phyloP scores from a whole-genome alignment of 92 coral and sea anemone species.

The Epizoanthus ramosus region DNA sequence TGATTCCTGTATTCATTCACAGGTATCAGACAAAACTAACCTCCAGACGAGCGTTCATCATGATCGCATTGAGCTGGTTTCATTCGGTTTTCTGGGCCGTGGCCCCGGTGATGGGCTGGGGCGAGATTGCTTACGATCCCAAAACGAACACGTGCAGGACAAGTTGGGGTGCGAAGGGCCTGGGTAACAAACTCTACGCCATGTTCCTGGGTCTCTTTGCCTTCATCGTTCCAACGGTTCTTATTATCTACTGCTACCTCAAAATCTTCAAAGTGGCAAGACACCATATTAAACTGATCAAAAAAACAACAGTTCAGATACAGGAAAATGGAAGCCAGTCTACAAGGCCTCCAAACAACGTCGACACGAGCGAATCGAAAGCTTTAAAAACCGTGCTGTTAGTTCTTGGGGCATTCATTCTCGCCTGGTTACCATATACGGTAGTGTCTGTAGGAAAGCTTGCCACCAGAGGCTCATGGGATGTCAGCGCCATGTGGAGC shows the following conservation, averaged over 20 bases:
- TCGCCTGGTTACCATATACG: slow-evolving; percentile 88
- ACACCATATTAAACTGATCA: slow-evolving; percentile 65
- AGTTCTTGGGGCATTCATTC: slow-evolving; percentile 78
- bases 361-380: slow-evolving; percentile 59
- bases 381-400: slow-evolving; percentile 69
- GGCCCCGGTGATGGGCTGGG: slow-evolving; percentile 86
- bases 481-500: slow-evolving; percentile 44
- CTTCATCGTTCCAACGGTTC: slow-evolving; percentile 56
- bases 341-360: slow-evolving; percentile 22
- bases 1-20: neutral
- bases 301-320: slow-evolving; percentile 57
- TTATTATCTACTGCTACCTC: slow-evolving; percentile 68
- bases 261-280: slow-evolving; percentile 73
- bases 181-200: slow-evolving; percentile 60
- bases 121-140: slow-evolving; percentile 70
- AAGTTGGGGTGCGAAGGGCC: slow-evolving; percentile 78
- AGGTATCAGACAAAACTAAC: slow-evolving; percentile 78
- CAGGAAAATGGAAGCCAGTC: slow-evolving; percentile 17
- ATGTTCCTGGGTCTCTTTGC: slow-evolving; percentile 66
- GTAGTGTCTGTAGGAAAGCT: slow-evolving; percentile 61
- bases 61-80: slow-evolving; percentile 70
- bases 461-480: slow-evolving; percentile 57
- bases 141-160: slow-evolving; percentile 82
- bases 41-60: slow-evolving; percentile 56
- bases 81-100: slow-evolving; percentile 85